Percentiles rank a stretch among this genome's conserved stretches.
phyloP scores from a whole-genome alignment of 37 sponge, comb jelly and placozoan species.

The Chondrilla cf. caribensis region DNA sequence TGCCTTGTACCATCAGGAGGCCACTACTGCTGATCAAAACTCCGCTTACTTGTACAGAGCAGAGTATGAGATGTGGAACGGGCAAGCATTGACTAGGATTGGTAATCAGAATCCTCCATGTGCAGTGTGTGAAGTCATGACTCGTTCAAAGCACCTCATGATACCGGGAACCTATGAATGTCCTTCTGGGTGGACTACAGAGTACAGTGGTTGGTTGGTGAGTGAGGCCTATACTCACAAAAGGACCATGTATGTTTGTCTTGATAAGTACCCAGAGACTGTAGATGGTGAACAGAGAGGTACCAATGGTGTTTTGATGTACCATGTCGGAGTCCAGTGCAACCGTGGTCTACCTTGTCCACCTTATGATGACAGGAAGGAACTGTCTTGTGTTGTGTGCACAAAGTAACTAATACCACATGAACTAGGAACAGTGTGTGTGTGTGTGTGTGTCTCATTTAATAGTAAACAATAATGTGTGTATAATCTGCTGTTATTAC shows the following conservation, averaged over 20 bases:
- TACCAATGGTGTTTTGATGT: slow-evolving; percentile 35
- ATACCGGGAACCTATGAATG: slow-evolving; percentile 44
- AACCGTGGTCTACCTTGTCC: slow-evolving; percentile 34
- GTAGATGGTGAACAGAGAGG: slow-evolving; percentile 11
- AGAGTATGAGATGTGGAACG: slow-evolving; percentile 28
- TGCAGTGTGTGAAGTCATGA: slow-evolving; percentile 51
- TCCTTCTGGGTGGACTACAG: slow-evolving; percentile 44
- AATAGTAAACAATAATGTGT: no score
- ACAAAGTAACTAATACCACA: slow-evolving; percentile 16
- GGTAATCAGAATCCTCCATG: slow-evolving; percentile 43
- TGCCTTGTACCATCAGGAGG: slow-evolving; percentile 5
- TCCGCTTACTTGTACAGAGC: slow-evolving; percentile 17
- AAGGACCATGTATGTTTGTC: slow-evolving; percentile 43
- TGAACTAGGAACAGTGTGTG: no score
- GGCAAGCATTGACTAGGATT: not conserved
- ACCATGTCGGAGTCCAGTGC: slow-evolving; percentile 45
- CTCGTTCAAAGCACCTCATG: slow-evolving; percentile 33
- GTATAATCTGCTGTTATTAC: no score
- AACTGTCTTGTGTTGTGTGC: slow-evolving; percentile 62
- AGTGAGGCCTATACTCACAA: not conserved
- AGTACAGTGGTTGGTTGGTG: slow-evolving; percentile 64
- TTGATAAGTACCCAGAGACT: slow-evolving; percentile 40
- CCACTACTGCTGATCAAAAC: not conserved
- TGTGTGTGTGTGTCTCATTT: no score
- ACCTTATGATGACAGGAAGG: slow-evolving; percentile 42